These are phyloP conservation scores for Eleutherodactylus coqui DNA, from an alignment of 2,797 vertebrate genomes.

Conservation along the genomic window DNA sequence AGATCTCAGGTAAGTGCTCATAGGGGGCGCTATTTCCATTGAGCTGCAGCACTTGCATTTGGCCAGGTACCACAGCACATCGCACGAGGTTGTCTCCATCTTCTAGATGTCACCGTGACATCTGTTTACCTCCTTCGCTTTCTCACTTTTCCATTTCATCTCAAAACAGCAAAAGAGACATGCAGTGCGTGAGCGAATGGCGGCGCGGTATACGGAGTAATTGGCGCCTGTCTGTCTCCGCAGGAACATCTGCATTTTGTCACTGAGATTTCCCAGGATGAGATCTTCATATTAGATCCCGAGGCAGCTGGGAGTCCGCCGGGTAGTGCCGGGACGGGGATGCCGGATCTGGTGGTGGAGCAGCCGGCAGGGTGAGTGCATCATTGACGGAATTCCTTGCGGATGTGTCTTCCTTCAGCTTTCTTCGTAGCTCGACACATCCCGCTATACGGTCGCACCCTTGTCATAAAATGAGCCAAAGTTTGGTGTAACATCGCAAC, in stretches of 20 bases:
- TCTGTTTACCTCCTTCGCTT: not conserved
- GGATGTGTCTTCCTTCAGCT: too few species aligned
- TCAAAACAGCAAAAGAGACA: not conserved
- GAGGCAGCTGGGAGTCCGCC: conserved; percentile 81
- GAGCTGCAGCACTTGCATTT: not conserved
- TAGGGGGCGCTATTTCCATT: not conserved
- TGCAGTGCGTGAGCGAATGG: conserved; percentile 1
- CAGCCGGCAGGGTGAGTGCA: conserved; percentile 84
- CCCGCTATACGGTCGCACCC: too few species aligned
- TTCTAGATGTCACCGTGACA: not conserved
- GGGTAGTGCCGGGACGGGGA: conserved; percentile 78
- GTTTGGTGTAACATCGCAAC: too few species aligned
- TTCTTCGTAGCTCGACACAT: too few species aligned
- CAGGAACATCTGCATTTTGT: conserved; percentile 99
- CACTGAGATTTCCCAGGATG: conserved; percentile 96
- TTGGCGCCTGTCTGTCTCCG: conserved; percentile 1
- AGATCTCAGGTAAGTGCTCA: conserved; percentile 90
- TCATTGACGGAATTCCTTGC: too few species aligned
- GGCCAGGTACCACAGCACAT: not conserved
- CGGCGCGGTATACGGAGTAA: not conserved
- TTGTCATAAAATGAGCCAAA: too few species aligned
- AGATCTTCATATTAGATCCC: conserved; percentile 96
- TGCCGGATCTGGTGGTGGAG: conserved; percentile 96
- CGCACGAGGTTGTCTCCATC: too few species aligned
- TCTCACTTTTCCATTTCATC: not conserved